These are phyloP conservation scores for Oreotrochilus melanogaster DNA, from an alignment of 2,113 vertebrate genomes.

Conservation along the genomic window DNA sequence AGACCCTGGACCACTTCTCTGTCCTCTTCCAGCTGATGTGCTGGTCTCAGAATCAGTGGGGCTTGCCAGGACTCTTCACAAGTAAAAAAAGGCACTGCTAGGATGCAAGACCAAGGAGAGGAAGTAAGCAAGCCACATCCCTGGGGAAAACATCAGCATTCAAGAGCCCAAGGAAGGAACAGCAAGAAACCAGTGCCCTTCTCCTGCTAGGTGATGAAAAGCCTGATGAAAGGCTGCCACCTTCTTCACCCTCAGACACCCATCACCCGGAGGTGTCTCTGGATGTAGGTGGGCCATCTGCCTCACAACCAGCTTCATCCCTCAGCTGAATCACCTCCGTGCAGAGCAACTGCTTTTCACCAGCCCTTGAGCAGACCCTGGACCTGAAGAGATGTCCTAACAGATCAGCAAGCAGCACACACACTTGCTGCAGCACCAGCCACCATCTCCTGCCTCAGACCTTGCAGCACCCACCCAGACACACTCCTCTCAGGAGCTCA, in stretches of 20 bases:
- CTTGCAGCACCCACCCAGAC: neutral
- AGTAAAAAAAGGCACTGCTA: neutral
- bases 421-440: rapidly evolving
- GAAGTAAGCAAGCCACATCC: neutral
- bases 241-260: neutral
- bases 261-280: neutral
- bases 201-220: neutral
- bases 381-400: neutral
- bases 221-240: neutral
- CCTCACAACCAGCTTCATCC: neutral
- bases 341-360: neutral
- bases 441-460: neutral
- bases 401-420: neutral
- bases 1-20: neutral
- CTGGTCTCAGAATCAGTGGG: neutral
- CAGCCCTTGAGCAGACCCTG: neutral
- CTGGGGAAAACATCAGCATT: neutral
- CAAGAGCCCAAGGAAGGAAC: neutral
- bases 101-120: neutral
- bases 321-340: neutral
- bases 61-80: neutral
- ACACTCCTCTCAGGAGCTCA: neutral
- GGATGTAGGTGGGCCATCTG: neutral
- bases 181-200: neutral
- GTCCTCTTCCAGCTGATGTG: neutral